phyloP scores from a whole-genome alignment of 2,113 vertebrate genomes.

The Toxotes chatareus region DNA sequence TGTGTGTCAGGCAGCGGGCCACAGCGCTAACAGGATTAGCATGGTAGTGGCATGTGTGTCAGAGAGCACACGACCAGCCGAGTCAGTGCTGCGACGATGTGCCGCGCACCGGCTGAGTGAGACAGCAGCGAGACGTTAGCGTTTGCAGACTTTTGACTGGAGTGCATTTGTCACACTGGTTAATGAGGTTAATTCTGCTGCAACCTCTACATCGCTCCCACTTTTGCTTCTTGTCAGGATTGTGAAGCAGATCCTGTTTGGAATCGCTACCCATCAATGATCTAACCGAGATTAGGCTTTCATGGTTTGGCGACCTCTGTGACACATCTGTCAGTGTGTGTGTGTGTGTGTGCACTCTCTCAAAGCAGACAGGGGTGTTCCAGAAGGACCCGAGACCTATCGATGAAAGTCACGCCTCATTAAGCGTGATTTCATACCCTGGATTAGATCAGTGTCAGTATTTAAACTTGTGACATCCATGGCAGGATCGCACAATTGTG shows the following conservation, averaged over 20 bases:
- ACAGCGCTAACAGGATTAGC: constrained; percentile 68
- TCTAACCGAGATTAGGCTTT: background rate
- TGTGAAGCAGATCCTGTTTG: constrained; percentile 36
- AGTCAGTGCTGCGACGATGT: background rate
- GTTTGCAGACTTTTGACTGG: background rate
- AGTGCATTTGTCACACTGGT: constrained; percentile 42
- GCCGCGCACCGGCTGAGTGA: background rate
- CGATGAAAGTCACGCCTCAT: constrained; percentile 8
- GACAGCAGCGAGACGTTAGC: background rate
- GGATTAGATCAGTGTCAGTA: background rate
- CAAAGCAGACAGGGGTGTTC: background rate
- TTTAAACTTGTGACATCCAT: background rate
- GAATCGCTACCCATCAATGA: background rate
- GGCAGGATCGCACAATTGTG: background rate
- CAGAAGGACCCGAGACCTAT: background rate
- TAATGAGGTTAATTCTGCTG: constrained; percentile 50
- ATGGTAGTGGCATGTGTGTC: constrained; percentile 50
- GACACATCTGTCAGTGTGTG: background rate
- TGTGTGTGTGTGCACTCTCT: background rate
- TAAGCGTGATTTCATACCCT: background rate
- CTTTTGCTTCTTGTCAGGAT: constrained; percentile 21
- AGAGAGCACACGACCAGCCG: constrained; percentile 39
- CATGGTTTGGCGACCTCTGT: background rate
- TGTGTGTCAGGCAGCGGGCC: constrained; percentile 25
- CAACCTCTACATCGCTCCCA: constrained; percentile 23